Conservation (phyloP, 2,888 invertebrate genomes). For the Dynastes tityus region DNA sequence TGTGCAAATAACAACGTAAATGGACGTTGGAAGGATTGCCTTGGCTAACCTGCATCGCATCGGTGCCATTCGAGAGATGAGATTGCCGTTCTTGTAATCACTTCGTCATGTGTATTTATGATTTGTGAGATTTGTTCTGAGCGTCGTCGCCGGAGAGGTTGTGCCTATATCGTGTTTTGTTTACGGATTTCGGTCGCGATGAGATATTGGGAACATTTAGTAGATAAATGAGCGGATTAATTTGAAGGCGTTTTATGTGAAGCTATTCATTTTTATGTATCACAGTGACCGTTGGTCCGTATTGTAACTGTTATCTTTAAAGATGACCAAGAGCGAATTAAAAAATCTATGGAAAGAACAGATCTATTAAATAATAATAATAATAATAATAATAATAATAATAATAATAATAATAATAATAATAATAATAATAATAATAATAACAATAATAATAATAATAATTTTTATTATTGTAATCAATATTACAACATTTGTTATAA, state of each 20-base stretch:
- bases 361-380: no score
- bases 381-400: no score
- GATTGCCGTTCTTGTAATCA: not conserved
- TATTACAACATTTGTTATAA: no score
- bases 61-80: not conserved
- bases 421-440: no score
- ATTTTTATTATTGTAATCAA: no score
- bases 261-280: no score
- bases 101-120: slow-evolving; percentile 21
- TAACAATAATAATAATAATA: no score
- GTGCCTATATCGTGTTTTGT: not conserved
- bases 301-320: no score
- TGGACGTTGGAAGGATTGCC: slow-evolving; percentile 14
- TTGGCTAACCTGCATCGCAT: not conserved
- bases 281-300: no score
- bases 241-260: not conserved
- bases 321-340: no score
- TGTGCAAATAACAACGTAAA: slow-evolving; percentile 25
- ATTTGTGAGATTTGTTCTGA: slow-evolving; percentile 8
- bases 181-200: slow-evolving; percentile 13
- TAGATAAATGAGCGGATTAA: not conserved
- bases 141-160: not conserved
- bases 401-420: no score
- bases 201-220: not conserved
- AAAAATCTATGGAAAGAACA: no score